phyloP scores from a whole-genome alignment of 2,888 invertebrate species.

The Volucella inanis region DNA sequence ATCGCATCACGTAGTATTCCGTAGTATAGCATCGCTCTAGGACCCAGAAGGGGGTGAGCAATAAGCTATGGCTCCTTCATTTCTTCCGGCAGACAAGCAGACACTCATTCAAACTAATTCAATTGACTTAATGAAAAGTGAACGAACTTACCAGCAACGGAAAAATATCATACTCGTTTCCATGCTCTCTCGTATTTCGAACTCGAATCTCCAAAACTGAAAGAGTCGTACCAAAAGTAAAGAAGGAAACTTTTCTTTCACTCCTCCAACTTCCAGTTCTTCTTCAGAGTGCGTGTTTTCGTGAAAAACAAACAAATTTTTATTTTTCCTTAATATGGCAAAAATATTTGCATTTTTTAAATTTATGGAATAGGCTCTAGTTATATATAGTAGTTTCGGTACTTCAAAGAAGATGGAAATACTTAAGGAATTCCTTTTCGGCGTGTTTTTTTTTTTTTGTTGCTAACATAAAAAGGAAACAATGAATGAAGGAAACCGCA shows the following conservation, averaged over 20 bases:
- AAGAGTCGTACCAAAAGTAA: constrained; percentile 12
- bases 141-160: constrained; percentile 64
- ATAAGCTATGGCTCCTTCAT: constrained; percentile 59
- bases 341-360: constrained; percentile 62
- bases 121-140: constrained; percentile 75
- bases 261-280: background rate
- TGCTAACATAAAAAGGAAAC: background rate
- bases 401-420: constrained; percentile 46
- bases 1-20: background rate
- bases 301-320: constrained; percentile 64
- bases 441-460: background rate
- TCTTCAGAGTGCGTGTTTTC: constrained; percentile 2
- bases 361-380: constrained; percentile 47
- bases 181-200: background rate
- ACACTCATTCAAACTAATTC: constrained; percentile 75
- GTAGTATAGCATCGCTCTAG: constrained; percentile 4
- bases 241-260: constrained; percentile 20
- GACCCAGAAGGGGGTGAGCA: background rate
- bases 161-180: constrained; percentile 23
- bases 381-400: background rate
- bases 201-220: constrained; percentile 21
- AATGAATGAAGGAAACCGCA: constrained; percentile 15
- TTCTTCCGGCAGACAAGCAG: constrained; percentile 69
- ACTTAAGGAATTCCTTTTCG: constrained; percentile 14
- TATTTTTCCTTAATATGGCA: constrained; percentile 44